These are phyloP conservation scores for Drosophila eugracilis DNA, from an alignment of 1,140 invertebrate species.

Conservation along the genomic window DNA sequence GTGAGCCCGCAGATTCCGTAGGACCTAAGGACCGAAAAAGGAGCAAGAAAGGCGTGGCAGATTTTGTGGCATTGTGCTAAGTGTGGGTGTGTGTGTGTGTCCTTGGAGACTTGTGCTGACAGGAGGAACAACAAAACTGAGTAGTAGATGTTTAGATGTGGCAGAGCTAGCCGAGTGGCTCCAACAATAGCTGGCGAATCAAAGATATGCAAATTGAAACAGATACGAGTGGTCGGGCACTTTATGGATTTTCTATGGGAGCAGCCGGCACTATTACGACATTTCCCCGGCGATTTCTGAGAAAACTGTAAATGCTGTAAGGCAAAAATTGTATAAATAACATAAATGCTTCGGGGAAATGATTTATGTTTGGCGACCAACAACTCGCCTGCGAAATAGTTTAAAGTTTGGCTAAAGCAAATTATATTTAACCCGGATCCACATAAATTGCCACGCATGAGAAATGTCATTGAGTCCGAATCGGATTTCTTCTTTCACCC, in stretches of 20 bases:
- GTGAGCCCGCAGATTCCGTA: constrained; percentile 42
- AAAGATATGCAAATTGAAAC: constrained; percentile 84
- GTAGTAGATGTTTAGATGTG: constrained; percentile 9
- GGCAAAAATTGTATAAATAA: constrained; percentile 73
- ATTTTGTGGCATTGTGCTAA: constrained; percentile 72
- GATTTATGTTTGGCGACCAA: constrained; percentile 70
- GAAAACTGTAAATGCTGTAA: constrained; percentile 54
- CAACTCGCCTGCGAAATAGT: constrained; percentile 65
- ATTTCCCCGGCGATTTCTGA: constrained; percentile 66
- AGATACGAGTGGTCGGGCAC: constrained; percentile 61
- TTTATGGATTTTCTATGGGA: constrained; percentile 67
- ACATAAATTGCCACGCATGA: constrained; percentile 78
- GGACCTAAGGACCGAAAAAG: constrained; percentile 15
- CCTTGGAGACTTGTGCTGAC: constrained; percentile 68
- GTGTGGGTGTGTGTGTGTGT: no score
- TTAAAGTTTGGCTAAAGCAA: constrained; percentile 54
- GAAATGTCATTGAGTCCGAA: constrained; percentile 71
- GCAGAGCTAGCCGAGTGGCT: constrained; percentile 7
- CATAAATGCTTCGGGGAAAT: constrained; percentile 76
- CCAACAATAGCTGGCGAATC: constrained; percentile 63
- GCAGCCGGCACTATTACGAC: constrained; percentile 65
- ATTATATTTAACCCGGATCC: constrained; percentile 46
- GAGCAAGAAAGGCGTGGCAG: constrained; percentile 56
- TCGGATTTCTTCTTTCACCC: constrained; percentile 14
- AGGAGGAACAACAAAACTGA: constrained; percentile 49